Percentiles rank a stretch among this genome's conserved stretches.
These are phyloP conservation scores for Marmota flaviventris DNA, from an alignment of 2,113 vertebrate genomes.

Conservation along the genomic window DNA sequence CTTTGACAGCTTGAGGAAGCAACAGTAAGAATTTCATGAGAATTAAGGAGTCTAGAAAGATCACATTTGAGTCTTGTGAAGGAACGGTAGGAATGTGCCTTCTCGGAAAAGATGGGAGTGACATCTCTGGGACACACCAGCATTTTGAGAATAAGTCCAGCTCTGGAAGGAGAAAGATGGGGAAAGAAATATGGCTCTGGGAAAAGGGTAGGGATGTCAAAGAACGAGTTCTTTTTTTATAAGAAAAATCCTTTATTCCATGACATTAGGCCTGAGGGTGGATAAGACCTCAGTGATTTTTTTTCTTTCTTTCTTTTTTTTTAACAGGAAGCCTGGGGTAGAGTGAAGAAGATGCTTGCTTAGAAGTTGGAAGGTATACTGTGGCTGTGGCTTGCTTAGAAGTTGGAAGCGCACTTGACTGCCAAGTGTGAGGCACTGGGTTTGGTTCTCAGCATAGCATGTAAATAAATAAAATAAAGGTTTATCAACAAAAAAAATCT, in stretches of 20 bases:
- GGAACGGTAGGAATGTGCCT: not conserved
- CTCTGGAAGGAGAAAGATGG: not conserved
- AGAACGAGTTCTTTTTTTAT: not conserved
- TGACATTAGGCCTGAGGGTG: not conserved
- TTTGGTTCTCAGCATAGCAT: no score
- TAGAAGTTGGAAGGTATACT: not conserved
- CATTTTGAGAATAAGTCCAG: not conserved
- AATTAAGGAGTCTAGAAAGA: not conserved
- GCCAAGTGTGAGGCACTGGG: no score
- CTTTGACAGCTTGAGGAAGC: no score
- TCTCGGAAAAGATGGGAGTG: not conserved
- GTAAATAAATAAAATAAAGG: no score
- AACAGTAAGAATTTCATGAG: not conserved
- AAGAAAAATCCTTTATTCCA: not conserved
- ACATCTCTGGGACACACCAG: not conserved
- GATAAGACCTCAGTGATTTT: not conserved
- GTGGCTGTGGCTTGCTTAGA: no score
- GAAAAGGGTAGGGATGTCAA: not conserved
- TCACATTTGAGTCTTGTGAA: not conserved
- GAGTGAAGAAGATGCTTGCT: not conserved
- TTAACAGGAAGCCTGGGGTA: not conserved
- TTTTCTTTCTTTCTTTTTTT: not conserved
- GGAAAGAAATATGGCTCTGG: not conserved
- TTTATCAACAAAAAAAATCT: no score
- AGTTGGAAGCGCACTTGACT: no score